Evolutionary conservation across 2,888 invertebrate species (phyloP).

Genomic region (Noctua fimbriata): DNA sequence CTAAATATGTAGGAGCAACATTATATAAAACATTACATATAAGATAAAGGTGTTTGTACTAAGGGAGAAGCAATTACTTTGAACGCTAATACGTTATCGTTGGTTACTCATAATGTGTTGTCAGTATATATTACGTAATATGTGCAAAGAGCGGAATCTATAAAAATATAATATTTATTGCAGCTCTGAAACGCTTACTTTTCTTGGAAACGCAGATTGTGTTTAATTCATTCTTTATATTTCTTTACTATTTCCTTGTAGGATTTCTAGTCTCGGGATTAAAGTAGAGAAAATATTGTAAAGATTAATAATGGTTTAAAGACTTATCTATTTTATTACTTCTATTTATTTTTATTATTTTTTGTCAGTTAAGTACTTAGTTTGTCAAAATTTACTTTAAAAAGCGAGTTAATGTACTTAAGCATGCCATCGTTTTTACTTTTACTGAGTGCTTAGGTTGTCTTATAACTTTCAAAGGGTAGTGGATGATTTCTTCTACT

Average conservation of each 20-base stretch:
- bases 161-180: slow-evolving; percentile 54
- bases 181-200: slow-evolving; percentile 22
- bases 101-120: slow-evolving; percentile 18
- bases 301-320: background rate
- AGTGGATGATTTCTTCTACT: background rate
- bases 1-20: background rate
- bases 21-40: too few relatives aligned
- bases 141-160: slow-evolving; percentile 55
- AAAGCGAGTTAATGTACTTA: background rate
- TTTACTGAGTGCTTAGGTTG: background rate
- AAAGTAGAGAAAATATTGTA: slow-evolving; percentile 13
- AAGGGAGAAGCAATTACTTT: slow-evolving; percentile 17
- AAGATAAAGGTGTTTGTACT: background rate
- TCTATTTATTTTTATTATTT: background rate
- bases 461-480: background rate
- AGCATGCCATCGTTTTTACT: background rate
- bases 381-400: background rate
- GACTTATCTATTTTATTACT: background rate
- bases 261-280: background rate
- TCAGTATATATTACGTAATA: slow-evolving; percentile 30
- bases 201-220: slow-evolving; percentile 20
- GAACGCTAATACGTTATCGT: slow-evolving; percentile 28
- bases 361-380: background rate
- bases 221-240: slow-evolving; percentile 6
- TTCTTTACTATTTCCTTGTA: background rate